phyloP scores from a whole-genome alignment of 2,113 vertebrate genomes.

The Carassius gibelio region DNA sequence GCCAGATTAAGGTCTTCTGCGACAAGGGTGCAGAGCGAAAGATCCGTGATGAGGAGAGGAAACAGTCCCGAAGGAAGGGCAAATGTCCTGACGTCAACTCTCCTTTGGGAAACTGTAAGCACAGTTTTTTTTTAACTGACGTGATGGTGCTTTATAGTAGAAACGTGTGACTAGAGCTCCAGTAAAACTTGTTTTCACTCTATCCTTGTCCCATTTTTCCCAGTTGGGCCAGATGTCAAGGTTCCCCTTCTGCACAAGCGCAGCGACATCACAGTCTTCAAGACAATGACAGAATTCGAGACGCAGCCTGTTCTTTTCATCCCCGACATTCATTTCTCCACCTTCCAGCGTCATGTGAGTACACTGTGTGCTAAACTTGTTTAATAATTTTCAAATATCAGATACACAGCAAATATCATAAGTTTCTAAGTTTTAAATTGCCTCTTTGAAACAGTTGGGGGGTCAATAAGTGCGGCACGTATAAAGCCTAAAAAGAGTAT shows the following conservation, averaged over 20 bases:
- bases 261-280: constrained; percentile 91
- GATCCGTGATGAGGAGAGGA: constrained; percentile 97
- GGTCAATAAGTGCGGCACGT: too few relatives aligned
- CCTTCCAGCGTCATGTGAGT: constrained; percentile 93
- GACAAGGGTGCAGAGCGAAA: constrained; percentile 99
- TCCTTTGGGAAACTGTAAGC: constrained; percentile 82
- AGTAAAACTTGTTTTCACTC: background rate
- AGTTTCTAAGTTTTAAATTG: too few relatives aligned
- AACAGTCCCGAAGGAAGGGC: constrained; percentile 97
- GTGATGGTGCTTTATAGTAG: background rate
- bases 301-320: constrained; percentile 98
- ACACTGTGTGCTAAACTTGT: background rate
- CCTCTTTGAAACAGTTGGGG: too few relatives aligned
- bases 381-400: background rate
- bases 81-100: constrained; percentile 83
- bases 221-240: constrained; percentile 87
- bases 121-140: background rate
- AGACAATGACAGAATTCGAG: constrained; percentile 87
- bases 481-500: background rate
- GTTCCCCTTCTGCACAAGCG: constrained; percentile 89
- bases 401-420: background rate
- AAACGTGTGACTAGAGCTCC: background rate
- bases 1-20: constrained; percentile 99
- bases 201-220: background rate
- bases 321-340: constrained; percentile 91